Percentiles rank a stretch among this genome's conserved stretches.
phyloP scores from a whole-genome alignment of 2,113 vertebrate species.

The Podarcis raffonei region DNA sequence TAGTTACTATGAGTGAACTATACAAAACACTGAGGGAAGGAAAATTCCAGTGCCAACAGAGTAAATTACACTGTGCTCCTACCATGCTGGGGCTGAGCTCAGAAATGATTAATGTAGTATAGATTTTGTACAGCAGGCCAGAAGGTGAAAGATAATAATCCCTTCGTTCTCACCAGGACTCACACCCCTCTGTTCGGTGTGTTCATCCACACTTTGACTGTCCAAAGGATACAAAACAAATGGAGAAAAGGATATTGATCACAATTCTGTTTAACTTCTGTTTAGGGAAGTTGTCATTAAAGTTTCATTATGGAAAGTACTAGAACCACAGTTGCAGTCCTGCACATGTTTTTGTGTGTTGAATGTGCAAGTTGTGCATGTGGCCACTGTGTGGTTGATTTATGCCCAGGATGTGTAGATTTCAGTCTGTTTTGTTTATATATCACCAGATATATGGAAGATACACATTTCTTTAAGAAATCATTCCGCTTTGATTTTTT shows the following conservation, averaged over 20 bases:
- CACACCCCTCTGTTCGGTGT: constrained; percentile 42
- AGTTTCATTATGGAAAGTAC: constrained; percentile 45
- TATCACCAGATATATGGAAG: neutral
- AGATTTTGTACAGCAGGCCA: constrained; percentile 65
- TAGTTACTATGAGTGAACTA: constrained; percentile 65
- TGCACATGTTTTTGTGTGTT: neutral
- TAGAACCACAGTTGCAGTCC: neutral
- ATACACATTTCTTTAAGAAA: neutral
- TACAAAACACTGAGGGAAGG: constrained; percentile 63
- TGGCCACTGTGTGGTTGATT: neutral
- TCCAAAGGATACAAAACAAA: constrained; percentile 42
- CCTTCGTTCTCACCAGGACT: constrained; percentile 47
- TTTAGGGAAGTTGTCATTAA: constrained; percentile 26
- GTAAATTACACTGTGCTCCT: constrained; percentile 65
- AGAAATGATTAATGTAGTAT: constrained; percentile 55
- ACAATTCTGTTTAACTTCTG: constrained; percentile 28
- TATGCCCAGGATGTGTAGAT: neutral
- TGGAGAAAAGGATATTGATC: constrained; percentile 54
- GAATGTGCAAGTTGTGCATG: neutral
- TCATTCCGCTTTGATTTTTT: neutral
- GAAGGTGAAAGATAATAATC: constrained; percentile 63
- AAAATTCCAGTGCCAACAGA: constrained; percentile 64
- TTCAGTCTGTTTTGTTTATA: neutral
- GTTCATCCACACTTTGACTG: constrained; percentile 55
- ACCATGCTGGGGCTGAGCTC: constrained; percentile 35